Evolutionary conservation across 64 coral and sea anemone species (phyloP), one percentile per base, ranked within the genome.

Genomic region (Cladopsammia gracilis): DNA sequence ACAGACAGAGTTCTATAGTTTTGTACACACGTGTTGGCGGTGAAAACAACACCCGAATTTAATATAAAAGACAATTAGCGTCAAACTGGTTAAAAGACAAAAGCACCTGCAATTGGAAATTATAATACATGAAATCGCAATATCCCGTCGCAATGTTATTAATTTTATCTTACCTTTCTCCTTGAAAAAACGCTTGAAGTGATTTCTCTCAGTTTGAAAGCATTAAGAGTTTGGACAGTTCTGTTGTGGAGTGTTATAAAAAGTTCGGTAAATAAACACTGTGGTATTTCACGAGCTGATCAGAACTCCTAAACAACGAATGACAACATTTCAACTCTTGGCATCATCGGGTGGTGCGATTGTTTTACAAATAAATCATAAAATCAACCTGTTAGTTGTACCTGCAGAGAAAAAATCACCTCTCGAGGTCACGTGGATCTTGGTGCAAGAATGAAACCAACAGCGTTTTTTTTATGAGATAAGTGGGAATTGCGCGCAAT

Each of bases 251-350:
- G n/a, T 62, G 61, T 10, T 50, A 11, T 48, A 26, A 44, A 64
- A 44, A 13, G n/a, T 3, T 48, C 18, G 19, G 49, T 67, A 49
- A 84, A 84, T 34, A 84, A 19, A 19, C 18, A 10, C 19, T 42
- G 45, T 5, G 44, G 42, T 47, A 82, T 64, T 34, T 64, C 42
- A 20, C 45, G 61, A 20, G 45, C 18, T 84, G 47, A 84, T 67
- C 62, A 67, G 42, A 49, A 24, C 19, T 23, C 44, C 60, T 23
- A 67, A 84, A 84, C 80, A 84, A 67, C 43, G 68, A 84, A 68
- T 84, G 80, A 84, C 60, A 84, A 84, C 80, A 84, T 84, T 66
- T 54, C 19, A 47, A 14, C 20, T 22, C 62, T 67, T 68, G 8
- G 43, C 20, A 67, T 49, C 43, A 67, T 20, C 80, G 44, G 80